These are phyloP conservation scores for Alouatta palliata DNA, from an alignment of 2,113 vertebrate species.

Conservation along the genomic window DNA sequence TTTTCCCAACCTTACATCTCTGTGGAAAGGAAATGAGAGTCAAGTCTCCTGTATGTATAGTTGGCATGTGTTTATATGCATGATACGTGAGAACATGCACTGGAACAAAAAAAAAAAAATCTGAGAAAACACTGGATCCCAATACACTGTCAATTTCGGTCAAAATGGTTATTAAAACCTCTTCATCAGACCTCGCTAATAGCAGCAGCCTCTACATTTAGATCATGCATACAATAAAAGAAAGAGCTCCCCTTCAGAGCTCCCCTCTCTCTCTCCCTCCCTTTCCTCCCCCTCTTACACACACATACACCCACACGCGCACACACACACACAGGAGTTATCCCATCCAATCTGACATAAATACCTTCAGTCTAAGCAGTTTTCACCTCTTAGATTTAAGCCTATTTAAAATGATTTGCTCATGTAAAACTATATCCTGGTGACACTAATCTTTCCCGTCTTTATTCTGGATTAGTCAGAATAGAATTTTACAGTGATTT, in stretches of 20 bases:
- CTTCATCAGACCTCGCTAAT: neutral
- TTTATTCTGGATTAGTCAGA: slow-evolving; percentile 58
- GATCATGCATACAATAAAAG: neutral
- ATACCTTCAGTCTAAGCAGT: slow-evolving; percentile 30
- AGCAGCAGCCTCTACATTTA: neutral
- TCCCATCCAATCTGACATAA: slow-evolving; percentile 34
- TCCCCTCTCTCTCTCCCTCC: neutral
- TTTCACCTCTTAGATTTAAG: slow-evolving; percentile 56
- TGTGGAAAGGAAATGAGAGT: neutral
- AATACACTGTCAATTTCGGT: neutral
- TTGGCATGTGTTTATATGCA: neutral
- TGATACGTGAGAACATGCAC: neutral
- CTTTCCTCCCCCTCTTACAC: neutral
- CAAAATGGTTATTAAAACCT: neutral
- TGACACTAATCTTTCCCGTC: slow-evolving; percentile 70
- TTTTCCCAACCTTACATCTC: neutral
- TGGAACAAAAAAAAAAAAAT: neutral
- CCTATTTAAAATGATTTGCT: slow-evolving; percentile 69
- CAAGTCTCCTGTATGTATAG: neutral
- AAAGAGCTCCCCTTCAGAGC: neutral
- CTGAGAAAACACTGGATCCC: neutral
- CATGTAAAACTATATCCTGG: slow-evolving; percentile 46
- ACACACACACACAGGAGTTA: neutral
- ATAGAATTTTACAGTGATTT: slow-evolving; percentile 68
- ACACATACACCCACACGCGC: neutral